Evolutionary conservation across 2,113 vertebrate species (phyloP).

Genomic region (Macroglossus sobrinus): DNA sequence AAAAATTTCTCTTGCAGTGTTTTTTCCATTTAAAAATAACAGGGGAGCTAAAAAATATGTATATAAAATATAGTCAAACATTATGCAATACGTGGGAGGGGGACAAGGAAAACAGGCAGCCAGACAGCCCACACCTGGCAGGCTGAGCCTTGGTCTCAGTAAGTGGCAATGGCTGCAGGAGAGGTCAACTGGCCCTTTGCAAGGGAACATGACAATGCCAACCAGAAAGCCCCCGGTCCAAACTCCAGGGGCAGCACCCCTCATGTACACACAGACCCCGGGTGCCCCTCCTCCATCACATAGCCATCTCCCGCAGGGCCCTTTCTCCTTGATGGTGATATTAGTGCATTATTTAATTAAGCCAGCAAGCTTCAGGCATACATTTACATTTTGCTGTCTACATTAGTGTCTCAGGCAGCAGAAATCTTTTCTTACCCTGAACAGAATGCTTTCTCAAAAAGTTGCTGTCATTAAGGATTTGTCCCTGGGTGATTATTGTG

Average conservation of each 20-base stretch:
- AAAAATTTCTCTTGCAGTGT: background rate
- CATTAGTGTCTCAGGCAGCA: conserved; percentile 2
- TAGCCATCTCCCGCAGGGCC: background rate
- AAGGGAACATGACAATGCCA: background rate
- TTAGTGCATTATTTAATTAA: conserved; percentile 60
- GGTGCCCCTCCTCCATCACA: rapidly evolving
- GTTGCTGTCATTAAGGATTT: background rate
- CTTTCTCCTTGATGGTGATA: background rate
- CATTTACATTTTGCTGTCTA: conserved; percentile 52
- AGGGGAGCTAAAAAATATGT: background rate
- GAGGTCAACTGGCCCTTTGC: background rate
- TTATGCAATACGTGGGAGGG: background rate
- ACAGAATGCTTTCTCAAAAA: conserved; percentile 15
- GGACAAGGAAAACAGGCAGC: background rate
- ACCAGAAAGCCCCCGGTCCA: background rate
- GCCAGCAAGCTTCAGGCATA: conserved; percentile 46
- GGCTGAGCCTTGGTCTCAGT: background rate
- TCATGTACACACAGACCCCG: too few relatives aligned
- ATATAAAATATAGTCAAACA: background rate
- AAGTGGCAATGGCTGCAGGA: background rate
- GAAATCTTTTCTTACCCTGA: background rate
- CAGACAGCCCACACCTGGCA: background rate
- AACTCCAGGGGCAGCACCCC: background rate
- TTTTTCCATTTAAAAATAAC: conserved; percentile 45
- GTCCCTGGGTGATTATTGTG: background rate